Evolutionary conservation across 1,140 invertebrate species (phyloP).

Genomic region (Calliopsis andreniformis): DNA sequence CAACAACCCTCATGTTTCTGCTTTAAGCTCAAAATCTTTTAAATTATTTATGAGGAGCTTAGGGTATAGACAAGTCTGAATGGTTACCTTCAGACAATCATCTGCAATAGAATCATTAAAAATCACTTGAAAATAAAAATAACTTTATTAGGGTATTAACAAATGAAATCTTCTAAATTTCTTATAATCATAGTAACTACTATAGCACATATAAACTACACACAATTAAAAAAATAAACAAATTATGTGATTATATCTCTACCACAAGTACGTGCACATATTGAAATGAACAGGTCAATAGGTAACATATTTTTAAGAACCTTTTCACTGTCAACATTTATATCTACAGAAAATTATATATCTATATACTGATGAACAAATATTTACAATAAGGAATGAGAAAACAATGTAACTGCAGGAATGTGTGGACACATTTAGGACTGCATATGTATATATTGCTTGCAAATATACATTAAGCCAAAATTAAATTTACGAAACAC

Average conservation of each 20-base stretch:
- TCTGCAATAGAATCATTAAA: conserved; percentile 68
- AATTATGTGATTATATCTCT: background rate
- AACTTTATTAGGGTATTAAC: conserved; percentile 9
- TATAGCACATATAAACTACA: background rate
- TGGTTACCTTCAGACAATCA: conserved; percentile 70
- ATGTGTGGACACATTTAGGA: conserved; percentile 18
- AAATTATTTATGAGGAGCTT: conserved; percentile 54
- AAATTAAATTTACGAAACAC: conserved; percentile 50
- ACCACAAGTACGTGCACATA: background rate
- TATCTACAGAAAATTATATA: too few species aligned
- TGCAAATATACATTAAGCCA: conserved; percentile 39
- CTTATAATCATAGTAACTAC: background rate
- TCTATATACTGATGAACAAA: too few species aligned
- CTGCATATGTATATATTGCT: conserved; percentile 21
- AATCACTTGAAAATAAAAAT: conserved; percentile 27
- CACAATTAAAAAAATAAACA: background rate
- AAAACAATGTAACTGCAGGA: conserved; percentile 29
- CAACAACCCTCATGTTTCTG: conserved; percentile 91
- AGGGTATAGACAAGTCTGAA: conserved; percentile 53
- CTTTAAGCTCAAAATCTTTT: conserved; percentile 40
- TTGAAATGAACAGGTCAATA: conserved; percentile 9
- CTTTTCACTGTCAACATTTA: conserved; percentile 1
- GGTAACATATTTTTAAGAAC: background rate
- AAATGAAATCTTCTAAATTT: conserved; percentile 18
- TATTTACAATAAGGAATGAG: background rate